These are phyloP conservation scores for Lasioglossum malachurum DNA, from an alignment of 2,888 invertebrate species.

Conservation along the genomic window DNA sequence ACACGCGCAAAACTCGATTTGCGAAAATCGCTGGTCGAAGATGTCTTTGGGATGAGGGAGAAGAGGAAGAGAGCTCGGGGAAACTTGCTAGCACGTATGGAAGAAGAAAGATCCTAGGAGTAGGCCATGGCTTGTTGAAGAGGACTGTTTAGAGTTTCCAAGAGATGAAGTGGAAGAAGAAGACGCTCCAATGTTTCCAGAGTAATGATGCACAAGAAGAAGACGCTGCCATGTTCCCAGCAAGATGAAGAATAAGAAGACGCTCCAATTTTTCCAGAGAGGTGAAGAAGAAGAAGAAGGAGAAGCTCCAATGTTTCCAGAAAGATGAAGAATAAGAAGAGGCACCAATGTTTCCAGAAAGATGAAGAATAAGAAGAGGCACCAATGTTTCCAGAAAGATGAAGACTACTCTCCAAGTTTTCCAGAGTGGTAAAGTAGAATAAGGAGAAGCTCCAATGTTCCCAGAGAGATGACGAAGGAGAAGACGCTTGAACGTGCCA, in stretches of 20 bases:
- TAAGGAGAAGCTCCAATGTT: neutral
- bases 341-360: neutral
- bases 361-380: neutral
- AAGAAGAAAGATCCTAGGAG: neutral
- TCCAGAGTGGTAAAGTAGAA: neutral
- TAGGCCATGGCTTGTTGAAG: neutral
- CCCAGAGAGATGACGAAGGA: neutral
- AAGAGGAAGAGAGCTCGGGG: neutral
- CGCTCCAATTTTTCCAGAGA: neutral
- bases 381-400: neutral
- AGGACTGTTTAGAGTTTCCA: too few species aligned
- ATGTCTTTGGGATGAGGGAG: neutral
- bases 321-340: neutral
- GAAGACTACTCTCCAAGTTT: too few species aligned
- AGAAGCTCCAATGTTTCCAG: too few species aligned
- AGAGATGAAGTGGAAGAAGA: too few species aligned
- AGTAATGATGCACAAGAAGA: too few species aligned
- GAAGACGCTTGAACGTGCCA: neutral
- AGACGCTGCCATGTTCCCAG: neutral
- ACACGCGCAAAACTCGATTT: neutral
- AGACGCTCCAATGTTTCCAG: neutral
- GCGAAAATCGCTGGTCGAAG: neutral
- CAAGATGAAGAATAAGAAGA: neutral
- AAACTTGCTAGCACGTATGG: neutral
- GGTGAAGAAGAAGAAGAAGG: too few species aligned